phyloP scores from a whole-genome alignment of 64 coral and sea anemone genomes.

The Montipora efflorescens region DNA sequence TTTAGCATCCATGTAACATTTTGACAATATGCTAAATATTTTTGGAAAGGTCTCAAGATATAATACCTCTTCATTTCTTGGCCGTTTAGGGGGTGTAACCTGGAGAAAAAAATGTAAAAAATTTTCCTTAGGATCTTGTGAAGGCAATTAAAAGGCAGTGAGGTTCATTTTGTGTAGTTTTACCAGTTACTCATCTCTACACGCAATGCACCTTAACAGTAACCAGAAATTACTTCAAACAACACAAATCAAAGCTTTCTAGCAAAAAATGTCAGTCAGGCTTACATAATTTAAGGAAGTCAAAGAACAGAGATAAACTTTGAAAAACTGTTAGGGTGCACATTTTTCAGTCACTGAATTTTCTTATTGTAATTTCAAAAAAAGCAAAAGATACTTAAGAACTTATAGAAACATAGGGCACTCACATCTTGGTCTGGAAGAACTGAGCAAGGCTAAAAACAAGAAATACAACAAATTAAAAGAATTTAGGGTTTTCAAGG shows the following conservation, averaged over 20 bases:
- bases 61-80: conserved; percentile 58
- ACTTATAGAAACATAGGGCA: neutral
- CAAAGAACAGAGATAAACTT: too few relatives aligned
- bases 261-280: too few relatives aligned
- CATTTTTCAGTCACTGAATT: too few relatives aligned
- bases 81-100: conserved; percentile 90
- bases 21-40: neutral
- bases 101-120: neutral
- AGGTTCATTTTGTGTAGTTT: too few relatives aligned
- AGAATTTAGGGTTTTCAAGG: too few relatives aligned
- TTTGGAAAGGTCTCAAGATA: neutral
- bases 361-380: neutral
- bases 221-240: too few relatives aligned
- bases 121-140: neutral
- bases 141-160: too few relatives aligned
- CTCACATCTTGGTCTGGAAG: conserved; percentile 34
- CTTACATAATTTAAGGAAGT: too few relatives aligned
- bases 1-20: neutral
- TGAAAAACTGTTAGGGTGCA: too few relatives aligned
- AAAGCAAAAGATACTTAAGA: neutral
- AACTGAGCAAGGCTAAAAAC: neutral
- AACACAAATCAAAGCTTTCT: too few relatives aligned
- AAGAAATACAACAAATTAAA: neutral
- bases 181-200: too few relatives aligned
- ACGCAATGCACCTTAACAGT: too few relatives aligned